phyloP scores from a whole-genome alignment of 1,140 invertebrate species.

The Leguminivora glycinivorella region DNA sequence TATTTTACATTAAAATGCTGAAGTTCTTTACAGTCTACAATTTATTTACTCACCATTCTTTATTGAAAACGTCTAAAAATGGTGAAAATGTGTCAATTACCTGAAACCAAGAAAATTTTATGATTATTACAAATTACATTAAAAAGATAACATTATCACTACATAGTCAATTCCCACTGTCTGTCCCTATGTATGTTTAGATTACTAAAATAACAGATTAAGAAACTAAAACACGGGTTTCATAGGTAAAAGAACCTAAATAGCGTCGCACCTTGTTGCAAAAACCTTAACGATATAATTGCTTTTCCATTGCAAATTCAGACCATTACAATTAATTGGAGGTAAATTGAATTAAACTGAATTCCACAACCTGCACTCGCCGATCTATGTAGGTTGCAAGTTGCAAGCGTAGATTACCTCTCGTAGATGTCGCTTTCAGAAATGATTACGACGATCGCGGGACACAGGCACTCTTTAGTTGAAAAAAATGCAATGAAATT shows the following conservation, averaged over 20 bases:
- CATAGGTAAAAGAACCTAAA: too few relatives aligned
- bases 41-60: background rate
- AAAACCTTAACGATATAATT: background rate
- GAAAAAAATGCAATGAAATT: too few relatives aligned
- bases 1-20: background rate
- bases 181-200: too few relatives aligned
- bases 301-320: background rate
- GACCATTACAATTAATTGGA: background rate
- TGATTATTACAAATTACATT: background rate
- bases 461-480: too few relatives aligned
- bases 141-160: too few relatives aligned
- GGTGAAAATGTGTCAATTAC: background rate
- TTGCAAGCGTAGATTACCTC: slow-evolving; percentile 34
- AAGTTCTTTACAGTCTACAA: too few relatives aligned
- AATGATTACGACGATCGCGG: background rate
- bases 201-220: too few relatives aligned
- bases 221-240: too few relatives aligned
- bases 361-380: slow-evolving; percentile 44
- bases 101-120: background rate
- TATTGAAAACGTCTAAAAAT: background rate
- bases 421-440: background rate
- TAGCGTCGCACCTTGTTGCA: background rate
- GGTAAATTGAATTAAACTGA: slow-evolving; percentile 15
- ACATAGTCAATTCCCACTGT: too few relatives aligned
- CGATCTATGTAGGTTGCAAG: slow-evolving; percentile 59